phyloP scores from a whole-genome alignment of 1,140 invertebrate species.

The Drosophila paulistorum region DNA sequence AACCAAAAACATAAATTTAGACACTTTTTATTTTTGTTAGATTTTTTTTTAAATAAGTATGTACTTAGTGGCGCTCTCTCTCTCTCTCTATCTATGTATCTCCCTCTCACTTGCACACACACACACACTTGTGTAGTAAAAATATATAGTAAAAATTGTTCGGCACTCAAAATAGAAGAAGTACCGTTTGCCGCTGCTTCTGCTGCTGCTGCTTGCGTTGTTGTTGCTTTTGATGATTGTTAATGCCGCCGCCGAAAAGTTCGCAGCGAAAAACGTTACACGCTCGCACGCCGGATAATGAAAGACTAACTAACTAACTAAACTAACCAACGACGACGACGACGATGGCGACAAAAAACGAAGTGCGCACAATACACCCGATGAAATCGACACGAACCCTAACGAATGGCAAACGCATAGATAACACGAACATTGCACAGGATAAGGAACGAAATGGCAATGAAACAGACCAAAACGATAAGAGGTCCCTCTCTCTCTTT shows the following conservation, averaged over 20 bases:
- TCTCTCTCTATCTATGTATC: conserved; percentile 15
- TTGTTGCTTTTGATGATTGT: conserved; percentile 26
- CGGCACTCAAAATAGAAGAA: conserved; percentile 59
- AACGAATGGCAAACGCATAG: conserved; percentile 21
- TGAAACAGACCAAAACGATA: conserved; percentile 63
- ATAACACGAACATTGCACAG: conserved; percentile 63
- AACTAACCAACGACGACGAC: conserved; percentile 19
- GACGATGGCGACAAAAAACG: not conserved
- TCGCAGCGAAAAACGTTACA: conserved; percentile 62
- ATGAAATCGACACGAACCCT: conserved; percentile 35
- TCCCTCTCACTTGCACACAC: not conserved
- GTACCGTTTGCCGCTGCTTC: conserved; percentile 42
- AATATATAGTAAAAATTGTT: conserved; percentile 50
- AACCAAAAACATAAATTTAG: conserved; percentile 37
- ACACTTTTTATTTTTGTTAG: conserved; percentile 33
- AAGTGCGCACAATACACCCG: conserved; percentile 34
- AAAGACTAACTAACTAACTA: conserved; percentile 53
- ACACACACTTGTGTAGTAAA: conserved; percentile 45
- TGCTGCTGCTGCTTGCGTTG: conserved; percentile 27
- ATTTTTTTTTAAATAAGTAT: conserved; percentile 14
- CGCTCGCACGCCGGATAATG: conserved; percentile 71
- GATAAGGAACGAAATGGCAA: conserved; percentile 68
- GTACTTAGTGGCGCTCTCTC: conserved; percentile 17
- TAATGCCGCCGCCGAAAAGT: conserved; percentile 47
- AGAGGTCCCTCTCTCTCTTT: conserved; percentile 33